A percentile compares a stretch with the other conserved stretches of the same genome.
Conservation (phyloP, 2,113 vertebrate genomes). For the Nestor notabilis region DNA sequence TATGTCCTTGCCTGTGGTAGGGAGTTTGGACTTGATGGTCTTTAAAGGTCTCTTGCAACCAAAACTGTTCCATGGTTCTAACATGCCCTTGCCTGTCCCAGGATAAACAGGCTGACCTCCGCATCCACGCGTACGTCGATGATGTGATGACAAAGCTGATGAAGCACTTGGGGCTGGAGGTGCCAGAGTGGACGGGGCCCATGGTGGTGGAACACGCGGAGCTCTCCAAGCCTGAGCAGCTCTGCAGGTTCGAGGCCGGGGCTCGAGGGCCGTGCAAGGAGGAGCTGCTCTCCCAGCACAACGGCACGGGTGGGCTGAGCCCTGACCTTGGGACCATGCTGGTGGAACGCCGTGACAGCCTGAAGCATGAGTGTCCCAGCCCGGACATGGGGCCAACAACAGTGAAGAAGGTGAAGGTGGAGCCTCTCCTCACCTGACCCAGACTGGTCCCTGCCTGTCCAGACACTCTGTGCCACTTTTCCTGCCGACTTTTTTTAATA, state of each 20-base stretch:
- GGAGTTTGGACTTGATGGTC: neutral
- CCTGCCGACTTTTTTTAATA: constrained; percentile 53
- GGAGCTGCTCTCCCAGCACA: neutral
- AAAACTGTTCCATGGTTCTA: neutral
- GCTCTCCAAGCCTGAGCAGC: neutral
- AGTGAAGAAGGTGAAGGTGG: constrained; percentile 71
- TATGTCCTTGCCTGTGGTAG: neutral
- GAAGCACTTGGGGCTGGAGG: constrained; percentile 84
- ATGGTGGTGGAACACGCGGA: constrained; percentile 67
- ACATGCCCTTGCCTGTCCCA: neutral
- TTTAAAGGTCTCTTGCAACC: neutral
- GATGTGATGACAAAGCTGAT: constrained; percentile 89
- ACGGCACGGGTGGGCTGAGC: neutral
- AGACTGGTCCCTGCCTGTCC: neutral
- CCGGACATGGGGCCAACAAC: neutral
- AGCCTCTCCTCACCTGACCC: constrained; percentile 55
- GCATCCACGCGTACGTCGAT: constrained; percentile 90
- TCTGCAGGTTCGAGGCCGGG: neutral
- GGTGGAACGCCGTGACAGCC: neutral
- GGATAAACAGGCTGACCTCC: constrained; percentile 91
- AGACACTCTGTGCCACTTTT: neutral
- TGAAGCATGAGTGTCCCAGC: neutral
- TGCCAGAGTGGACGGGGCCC: constrained; percentile 88
- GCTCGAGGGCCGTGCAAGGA: neutral
- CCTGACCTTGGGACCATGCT: neutral